Evolutionary conservation across 2,888 invertebrate species (phyloP).

Genomic region (Endomychus coccineus): DNA sequence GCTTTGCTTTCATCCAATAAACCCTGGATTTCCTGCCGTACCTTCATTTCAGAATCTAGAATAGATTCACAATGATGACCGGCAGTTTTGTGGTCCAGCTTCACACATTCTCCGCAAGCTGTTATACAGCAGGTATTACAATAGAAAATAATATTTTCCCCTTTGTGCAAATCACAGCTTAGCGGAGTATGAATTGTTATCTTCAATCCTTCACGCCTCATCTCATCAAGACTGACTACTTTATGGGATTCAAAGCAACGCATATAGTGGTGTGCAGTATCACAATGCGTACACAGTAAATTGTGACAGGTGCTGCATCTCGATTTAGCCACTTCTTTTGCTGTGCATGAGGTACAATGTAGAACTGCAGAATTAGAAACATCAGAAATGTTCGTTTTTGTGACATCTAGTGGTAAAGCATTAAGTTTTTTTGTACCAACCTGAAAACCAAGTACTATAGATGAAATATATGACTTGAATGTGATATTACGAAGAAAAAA

Average conservation of each 20-base stretch:
- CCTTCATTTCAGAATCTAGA: slow-evolving; percentile 65
- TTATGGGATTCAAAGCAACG: slow-evolving; percentile 93
- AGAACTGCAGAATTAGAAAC: slow-evolving; percentile 59
- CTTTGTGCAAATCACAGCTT: slow-evolving; percentile 71
- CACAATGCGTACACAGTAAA: slow-evolving; percentile 88
- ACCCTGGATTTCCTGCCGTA: slow-evolving; percentile 68
- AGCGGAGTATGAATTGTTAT: slow-evolving; percentile 84
- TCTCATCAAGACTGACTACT: slow-evolving; percentile 82
- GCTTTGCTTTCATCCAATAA: slow-evolving; percentile 69
- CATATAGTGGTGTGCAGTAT: slow-evolving; percentile 94
- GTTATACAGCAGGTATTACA: slow-evolving; percentile 82
- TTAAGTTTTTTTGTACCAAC: slow-evolving; percentile 69
- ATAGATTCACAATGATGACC: slow-evolving; percentile 79
- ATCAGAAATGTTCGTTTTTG: slow-evolving; percentile 77
- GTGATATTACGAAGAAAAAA: no score
- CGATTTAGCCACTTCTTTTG: slow-evolving; percentile 89
- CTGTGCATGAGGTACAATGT: slow-evolving; percentile 91
- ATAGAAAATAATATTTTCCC: slow-evolving; percentile 80
- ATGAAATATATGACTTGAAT: no score
- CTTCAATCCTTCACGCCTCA: slow-evolving; percentile 68
- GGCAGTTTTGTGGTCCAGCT: slow-evolving; percentile 71
- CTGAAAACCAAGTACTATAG: slow-evolving; percentile 42
- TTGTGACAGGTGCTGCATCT: slow-evolving; percentile 93
- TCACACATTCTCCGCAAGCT: slow-evolving; percentile 81
- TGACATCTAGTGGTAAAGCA: slow-evolving; percentile 78